Percentiles rank a stretch among this genome's conserved stretches.
Evolutionary conservation across 2,797 vertebrate species (phyloP).

Genomic region (Yasuhikotakia modesta): DNA sequence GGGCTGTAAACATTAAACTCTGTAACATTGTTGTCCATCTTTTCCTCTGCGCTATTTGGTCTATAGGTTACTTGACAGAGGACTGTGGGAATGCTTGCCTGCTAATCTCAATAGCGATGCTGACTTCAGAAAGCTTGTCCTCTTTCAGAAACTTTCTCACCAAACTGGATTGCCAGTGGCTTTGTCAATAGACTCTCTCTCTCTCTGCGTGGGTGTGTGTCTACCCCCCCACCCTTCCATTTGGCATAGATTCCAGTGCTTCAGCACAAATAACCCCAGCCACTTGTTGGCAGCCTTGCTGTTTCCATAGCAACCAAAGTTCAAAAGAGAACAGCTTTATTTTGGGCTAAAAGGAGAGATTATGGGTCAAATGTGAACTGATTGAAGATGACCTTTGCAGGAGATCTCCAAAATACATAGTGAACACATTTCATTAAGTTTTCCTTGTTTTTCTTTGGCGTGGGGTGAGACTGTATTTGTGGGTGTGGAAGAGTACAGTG

Average conservation of each 20-base stretch:
- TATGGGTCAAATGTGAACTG: conserved; percentile 14
- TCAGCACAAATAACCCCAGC: conserved; percentile 25
- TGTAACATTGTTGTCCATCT: conserved; percentile 77
- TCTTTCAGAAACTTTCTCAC: conserved; percentile 61
- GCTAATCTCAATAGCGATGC: conserved; percentile 38
- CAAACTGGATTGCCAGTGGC: conserved; percentile 38
- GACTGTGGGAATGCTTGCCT: conserved; percentile 49
- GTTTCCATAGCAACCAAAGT: conserved; percentile 41
- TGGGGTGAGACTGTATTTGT: not conserved
- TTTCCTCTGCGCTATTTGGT: conserved; percentile 54
- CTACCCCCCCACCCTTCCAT: conserved; percentile 18
- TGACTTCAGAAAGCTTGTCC: conserved; percentile 54
- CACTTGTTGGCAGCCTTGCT: conserved; percentile 31
- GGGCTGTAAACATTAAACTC: conserved; percentile 99
- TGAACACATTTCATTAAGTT: not conserved
- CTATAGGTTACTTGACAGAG: conserved; percentile 65
- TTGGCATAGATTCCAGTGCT: conserved; percentile 37
- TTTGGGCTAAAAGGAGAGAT: conserved; percentile 18
- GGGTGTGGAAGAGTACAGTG: no score
- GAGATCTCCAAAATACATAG: not conserved
- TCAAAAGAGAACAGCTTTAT: conserved; percentile 26
- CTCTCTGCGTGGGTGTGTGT: conserved; percentile 35
- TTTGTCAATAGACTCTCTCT: conserved; percentile 46
- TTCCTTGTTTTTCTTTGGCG: not conserved
- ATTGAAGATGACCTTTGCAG: conserved; percentile 18